Conservation (phyloP, 1,140 invertebrate genomes). For the Drosophila guanche region DNA sequence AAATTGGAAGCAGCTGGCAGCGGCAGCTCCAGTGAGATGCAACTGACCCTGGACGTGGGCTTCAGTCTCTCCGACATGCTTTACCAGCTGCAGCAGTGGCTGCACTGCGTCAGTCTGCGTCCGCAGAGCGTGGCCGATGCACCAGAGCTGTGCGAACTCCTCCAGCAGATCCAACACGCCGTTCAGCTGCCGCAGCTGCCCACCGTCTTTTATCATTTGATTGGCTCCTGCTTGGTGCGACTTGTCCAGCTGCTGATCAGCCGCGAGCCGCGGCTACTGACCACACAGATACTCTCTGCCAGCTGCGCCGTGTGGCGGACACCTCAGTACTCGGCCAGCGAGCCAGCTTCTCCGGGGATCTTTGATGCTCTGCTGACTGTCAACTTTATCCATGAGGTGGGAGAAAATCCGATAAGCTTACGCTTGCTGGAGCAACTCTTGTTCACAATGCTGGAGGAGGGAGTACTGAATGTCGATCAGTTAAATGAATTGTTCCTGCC, state of each 20-base stretch:
- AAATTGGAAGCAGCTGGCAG: constrained; percentile 13
- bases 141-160: constrained; percentile 15
- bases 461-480: constrained; percentile 48
- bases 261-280: constrained; percentile 34
- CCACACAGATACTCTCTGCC: constrained; percentile 9
- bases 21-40: constrained; percentile 37
- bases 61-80: constrained; percentile 63
- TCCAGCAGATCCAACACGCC: constrained; percentile 24
- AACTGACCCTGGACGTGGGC: constrained; percentile 20
- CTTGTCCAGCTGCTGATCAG: constrained; percentile 66
- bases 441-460: constrained; percentile 41
- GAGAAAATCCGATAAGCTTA: constrained; percentile 19
- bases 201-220: constrained; percentile 58
- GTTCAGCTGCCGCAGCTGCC: constrained; percentile 45
- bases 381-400: constrained; percentile 52
- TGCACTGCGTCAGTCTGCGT: constrained; percentile 54
- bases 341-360: constrained; percentile 27
- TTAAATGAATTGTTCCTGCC: constrained; percentile 66
- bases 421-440: constrained; percentile 52
- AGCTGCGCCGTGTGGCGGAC: constrained; percentile 47
- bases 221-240: constrained; percentile 60
- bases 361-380: constrained; percentile 59
- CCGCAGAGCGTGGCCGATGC: constrained; percentile 36
- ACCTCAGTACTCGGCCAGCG: constrained; percentile 26
- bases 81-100: constrained; percentile 65